Base-by-base conservation (phyloP, 1,140 invertebrate genomes). In the Rhopalosiphum padi region DNA sequence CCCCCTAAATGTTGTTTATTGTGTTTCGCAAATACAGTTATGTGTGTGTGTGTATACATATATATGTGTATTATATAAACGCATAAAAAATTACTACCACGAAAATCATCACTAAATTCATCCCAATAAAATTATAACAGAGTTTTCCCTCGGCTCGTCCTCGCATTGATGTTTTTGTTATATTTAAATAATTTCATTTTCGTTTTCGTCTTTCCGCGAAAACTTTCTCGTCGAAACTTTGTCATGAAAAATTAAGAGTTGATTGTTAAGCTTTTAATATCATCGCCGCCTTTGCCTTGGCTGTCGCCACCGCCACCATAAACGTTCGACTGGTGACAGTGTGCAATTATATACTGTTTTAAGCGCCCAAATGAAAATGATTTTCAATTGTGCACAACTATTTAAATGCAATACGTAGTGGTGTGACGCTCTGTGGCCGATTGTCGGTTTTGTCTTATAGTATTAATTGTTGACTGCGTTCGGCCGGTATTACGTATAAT, bases 251-350 rank as follows among this genome's bases (percentile, higher is more conserved):
- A 85, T 85, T 85, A 85, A 85, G 35, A 85, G 83, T 43, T 25
- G 37, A 85, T 85, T 85, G 83, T 85, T 85, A 43, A 85, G 83
- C 41, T 85, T 85, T 85, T 85, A 85, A 85, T 43, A 23, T 85
- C 22, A 85, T 9, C 37, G 23, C 3, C 9, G 9, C 41, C 3
- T 1, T 9, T 35, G 60, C 25, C 60, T 51, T 51, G 48, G 48
- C 48, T 51, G 48, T 51, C 30, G 60, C 22, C 30, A 82, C 18
- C 22, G 8, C 22, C 35, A 25, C 37, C 22, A 25, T 43, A 30
- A n/a, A 46, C 30, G 30, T 87, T 87, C 3, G 43, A 87, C 35
- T 3, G 35, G 82, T 3, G 35, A 23, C 37, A 41, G 82, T 11
- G 37, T 83, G 22, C 9, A 37, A 23, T 83, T 35, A 21, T 82